Evolutionary conservation across 92 coral and sea anemone genomes (phyloP), one percentile per base, ranked within the genome.

Genomic region (Zoanthus solanderi): DNA sequence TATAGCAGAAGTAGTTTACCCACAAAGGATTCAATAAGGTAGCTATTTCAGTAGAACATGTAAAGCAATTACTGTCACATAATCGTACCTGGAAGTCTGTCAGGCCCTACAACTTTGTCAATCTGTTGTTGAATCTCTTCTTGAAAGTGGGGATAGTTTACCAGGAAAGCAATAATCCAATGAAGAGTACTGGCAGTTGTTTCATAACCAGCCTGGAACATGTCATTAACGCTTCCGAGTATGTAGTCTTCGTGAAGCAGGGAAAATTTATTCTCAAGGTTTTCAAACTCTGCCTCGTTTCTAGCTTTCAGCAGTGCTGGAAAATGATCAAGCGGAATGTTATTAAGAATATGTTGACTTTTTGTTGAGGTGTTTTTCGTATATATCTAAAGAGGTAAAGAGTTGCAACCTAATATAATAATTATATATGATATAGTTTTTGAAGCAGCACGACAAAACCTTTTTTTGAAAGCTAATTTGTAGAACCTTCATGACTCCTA

Each of bases 101-200:
- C 76, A 28, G 52, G 76, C 15, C 76, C 76, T 72, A 72, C n/a
- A 9, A 72, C 52, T 3, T 72, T 44, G 18, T 79, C 71, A 32
- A 56, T 79, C 71, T 66, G 69, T 63, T 63, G 69, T 14, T 63
- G 69, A 17, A 15, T 29, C 29, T 63, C 23, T 6, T 63, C 69
- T n/a, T 79, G 84, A 31, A 6, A 56, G 42, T 79, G 71, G 11
- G 84, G 84, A 18, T 50, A 79, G 67, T 79, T 79, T 11, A 79
- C 47, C 65, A 79, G 48, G 58, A 79, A 58, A n/a, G 84, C 84
- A 7, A 79, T 48, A 18, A 52, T 15, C 84, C 84, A 79, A 45
- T 23, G 42, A n/a, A 79, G 84, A n/a, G 84, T 42, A 12, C 72
- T 50, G 11, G 84, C 58, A 46, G 84, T 79, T 47, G 63, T 79